These are phyloP conservation scores for Drosophila sulfurigaster DNA, from an alignment of 1,140 invertebrate species.

Conservation along the genomic window DNA sequence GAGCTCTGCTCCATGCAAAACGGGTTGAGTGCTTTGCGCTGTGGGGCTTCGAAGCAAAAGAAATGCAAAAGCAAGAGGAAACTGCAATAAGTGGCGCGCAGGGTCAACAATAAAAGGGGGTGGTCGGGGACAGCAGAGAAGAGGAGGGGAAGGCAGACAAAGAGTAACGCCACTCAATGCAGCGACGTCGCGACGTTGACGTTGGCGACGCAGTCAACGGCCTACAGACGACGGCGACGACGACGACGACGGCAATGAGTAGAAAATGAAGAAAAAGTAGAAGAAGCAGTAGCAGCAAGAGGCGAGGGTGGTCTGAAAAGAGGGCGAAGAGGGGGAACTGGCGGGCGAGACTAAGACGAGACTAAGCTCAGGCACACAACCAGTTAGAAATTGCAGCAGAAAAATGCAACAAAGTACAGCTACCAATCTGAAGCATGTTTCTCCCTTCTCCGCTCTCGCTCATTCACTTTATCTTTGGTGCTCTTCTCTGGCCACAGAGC, in stretches of 20 bases:
- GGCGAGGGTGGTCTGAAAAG: slow-evolving; percentile 8
- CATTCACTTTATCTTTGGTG: neutral
- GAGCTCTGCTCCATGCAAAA: slow-evolving; percentile 38
- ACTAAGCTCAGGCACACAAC: slow-evolving; percentile 62
- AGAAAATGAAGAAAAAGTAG: slow-evolving; percentile 35
- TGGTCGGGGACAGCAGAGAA: neutral
- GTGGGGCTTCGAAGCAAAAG: slow-evolving; percentile 81
- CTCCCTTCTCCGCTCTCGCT: neutral
- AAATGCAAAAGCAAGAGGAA: slow-evolving; percentile 72
- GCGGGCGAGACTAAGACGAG: slow-evolving; percentile 47
- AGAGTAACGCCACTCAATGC: slow-evolving; percentile 53
- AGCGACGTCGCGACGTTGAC: slow-evolving; percentile 34
- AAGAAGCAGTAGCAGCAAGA: slow-evolving; percentile 18
- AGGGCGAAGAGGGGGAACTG: neutral
- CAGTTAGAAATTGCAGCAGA: slow-evolving; percentile 77
- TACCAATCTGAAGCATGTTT: slow-evolving; percentile 63
- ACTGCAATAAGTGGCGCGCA: slow-evolving; percentile 80
- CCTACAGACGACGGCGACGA: slow-evolving; percentile 72
- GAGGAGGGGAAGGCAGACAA: slow-evolving; percentile 31
- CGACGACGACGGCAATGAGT: slow-evolving; percentile 64
- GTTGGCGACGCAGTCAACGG: slow-evolving; percentile 70
- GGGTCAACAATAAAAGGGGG: slow-evolving; percentile 70
- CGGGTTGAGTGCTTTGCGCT: slow-evolving; percentile 69
- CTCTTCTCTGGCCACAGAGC: slow-evolving; percentile 19
- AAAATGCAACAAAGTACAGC: slow-evolving; percentile 81